Evolutionary conservation across 1,140 invertebrate genomes (phyloP).

Genomic region (Phymastichus coffea): DNA sequence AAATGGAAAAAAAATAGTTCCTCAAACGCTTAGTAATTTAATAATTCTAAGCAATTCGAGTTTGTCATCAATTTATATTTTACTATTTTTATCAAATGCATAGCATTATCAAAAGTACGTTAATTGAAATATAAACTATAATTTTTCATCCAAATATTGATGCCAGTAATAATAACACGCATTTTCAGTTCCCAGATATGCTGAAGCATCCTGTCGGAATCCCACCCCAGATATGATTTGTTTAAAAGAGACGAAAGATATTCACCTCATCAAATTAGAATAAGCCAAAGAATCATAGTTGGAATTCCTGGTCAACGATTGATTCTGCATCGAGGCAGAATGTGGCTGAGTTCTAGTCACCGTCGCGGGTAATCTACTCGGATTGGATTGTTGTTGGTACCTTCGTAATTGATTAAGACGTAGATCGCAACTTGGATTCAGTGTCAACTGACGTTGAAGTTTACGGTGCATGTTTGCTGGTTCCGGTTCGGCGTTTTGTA

Average conservation of each 20-base stretch:
- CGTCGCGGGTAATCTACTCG: conserved; percentile 37
- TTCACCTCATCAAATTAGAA: conserved; percentile 43
- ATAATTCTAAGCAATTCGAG: no score
- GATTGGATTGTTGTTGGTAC: conserved; percentile 44
- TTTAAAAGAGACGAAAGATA: not conserved
- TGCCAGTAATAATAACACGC: no score
- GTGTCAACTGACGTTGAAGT: conserved; percentile 75
- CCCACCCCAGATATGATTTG: no score
- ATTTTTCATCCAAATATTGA: no score
- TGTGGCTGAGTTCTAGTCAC: conserved; percentile 41
- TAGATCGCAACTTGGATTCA: conserved; percentile 78
- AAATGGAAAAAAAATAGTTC: no score
- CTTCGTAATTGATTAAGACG: conserved; percentile 60
- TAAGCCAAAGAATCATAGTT: conserved; percentile 49
- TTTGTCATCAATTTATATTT: no score
- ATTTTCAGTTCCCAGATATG: no score
- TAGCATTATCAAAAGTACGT: no score
- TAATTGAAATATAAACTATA: no score
- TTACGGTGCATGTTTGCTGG: conserved; percentile 74
- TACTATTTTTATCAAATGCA: no score
- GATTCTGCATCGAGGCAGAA: conserved; percentile 39
- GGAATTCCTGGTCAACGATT: conserved; percentile 44
- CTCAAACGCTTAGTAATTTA: no score
- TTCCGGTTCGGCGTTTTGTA: conserved; percentile 45
- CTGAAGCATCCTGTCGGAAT: no score